These are phyloP conservation scores for Sminthopsis crassicaudata DNA, from an alignment of 2,113 vertebrate genomes.

Conservation along the genomic window DNA sequence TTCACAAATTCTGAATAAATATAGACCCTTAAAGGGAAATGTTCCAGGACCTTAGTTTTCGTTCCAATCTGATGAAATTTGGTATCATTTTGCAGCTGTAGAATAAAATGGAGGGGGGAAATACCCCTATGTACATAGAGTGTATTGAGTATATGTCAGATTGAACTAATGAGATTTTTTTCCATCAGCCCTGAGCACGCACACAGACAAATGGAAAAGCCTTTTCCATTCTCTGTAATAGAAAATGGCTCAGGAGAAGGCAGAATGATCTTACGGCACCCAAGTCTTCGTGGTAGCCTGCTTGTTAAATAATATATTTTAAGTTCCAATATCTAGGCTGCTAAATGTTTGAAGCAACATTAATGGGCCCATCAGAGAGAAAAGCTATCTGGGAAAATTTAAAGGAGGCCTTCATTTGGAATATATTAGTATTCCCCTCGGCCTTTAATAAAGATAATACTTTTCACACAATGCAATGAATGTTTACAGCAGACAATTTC, in stretches of 20 bases:
- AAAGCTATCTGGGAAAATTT: conserved; percentile 36
- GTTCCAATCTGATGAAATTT: conserved; percentile 84
- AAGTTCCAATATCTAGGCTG: conserved; percentile 62
- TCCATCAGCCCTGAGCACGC: conserved; percentile 68
- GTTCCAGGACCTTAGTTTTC: conserved; percentile 83
- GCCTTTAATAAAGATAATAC: conserved; percentile 81
- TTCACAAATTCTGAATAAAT: conserved; percentile 88
- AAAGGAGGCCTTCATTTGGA: conserved; percentile 70
- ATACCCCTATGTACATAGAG: conserved; percentile 60
- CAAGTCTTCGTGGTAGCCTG: conserved; percentile 72
- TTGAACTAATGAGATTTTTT: conserved; percentile 82
- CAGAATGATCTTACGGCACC: conserved; percentile 64
- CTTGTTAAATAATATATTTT: conserved; percentile 81
- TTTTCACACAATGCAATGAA: conserved; percentile 89
- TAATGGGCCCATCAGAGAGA: conserved; percentile 67
- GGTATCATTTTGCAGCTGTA: conserved; percentile 84
- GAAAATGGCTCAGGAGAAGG: conserved; percentile 70
- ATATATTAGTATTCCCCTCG: conserved; percentile 79
- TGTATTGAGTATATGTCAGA: conserved; percentile 81
- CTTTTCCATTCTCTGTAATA: conserved; percentile 77
- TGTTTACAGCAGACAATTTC: conserved; percentile 96
- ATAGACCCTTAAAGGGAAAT: conserved; percentile 82
- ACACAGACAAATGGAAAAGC: conserved; percentile 75
- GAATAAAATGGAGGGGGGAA: conserved; percentile 75
- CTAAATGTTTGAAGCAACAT: conserved; percentile 76